phyloP scores from a whole-genome alignment of 2,113 vertebrate species.

The Rhynchopsitta pachyrhyncha region DNA sequence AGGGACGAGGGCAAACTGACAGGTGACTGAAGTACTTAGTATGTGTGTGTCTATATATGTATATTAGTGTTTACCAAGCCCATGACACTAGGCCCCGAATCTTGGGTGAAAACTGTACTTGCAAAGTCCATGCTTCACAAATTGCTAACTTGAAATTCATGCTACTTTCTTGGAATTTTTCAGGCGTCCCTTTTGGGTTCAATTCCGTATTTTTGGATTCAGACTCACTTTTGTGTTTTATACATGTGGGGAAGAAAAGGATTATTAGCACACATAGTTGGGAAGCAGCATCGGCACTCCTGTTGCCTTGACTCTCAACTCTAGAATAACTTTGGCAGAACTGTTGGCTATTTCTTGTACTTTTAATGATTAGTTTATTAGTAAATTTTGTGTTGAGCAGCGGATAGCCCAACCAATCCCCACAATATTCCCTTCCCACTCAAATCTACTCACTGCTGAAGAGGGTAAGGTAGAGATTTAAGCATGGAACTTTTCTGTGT shows the following conservation, averaged over 20 bases:
- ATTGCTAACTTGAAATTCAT: neutral
- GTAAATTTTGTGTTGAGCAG: neutral
- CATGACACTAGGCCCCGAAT: neutral
- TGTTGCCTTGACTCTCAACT: neutral
- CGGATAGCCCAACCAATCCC: neutral
- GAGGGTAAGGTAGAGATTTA: neutral
- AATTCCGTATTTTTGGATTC: neutral
- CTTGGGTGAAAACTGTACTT: neutral
- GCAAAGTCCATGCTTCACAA: neutral
- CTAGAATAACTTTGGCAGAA: neutral
- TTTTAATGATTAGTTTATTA: neutral
- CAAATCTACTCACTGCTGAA: neutral
- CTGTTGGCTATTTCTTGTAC: neutral
- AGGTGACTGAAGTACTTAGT: neutral
- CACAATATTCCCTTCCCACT: neutral
- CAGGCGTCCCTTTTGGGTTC: neutral
- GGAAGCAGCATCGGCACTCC: neutral
- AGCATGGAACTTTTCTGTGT: neutral
- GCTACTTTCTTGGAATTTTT: neutral
- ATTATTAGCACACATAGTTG: neutral
- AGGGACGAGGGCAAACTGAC: neutral
- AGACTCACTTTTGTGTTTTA: neutral
- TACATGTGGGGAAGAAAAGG: neutral
- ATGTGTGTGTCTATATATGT: neutral
- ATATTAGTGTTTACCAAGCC: neutral